These are phyloP conservation scores for Lymantria dispar DNA, from an alignment of 2,888 invertebrate species.

Conservation along the genomic window DNA sequence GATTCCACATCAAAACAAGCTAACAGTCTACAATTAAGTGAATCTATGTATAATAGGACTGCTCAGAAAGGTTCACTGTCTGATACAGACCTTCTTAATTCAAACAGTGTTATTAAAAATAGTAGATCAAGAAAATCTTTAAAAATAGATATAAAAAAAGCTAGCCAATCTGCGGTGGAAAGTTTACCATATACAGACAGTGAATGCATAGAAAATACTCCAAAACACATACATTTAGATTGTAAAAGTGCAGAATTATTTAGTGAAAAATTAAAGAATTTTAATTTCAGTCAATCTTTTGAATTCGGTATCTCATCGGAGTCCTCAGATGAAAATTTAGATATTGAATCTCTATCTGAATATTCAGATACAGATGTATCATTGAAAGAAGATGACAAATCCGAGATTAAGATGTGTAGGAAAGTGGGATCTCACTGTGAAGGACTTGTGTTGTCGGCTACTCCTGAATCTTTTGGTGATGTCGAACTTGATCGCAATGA, in stretches of 20 bases:
- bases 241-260: conserved; percentile 58
- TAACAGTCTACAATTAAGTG: conserved; percentile 47
- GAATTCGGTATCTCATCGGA: conserved; percentile 59
- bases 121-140: conserved; percentile 54
- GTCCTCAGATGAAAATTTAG: conserved; percentile 51
- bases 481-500: conserved; percentile 66
- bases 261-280: conserved; percentile 49
- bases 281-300: conserved; percentile 65
- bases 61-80: conserved; percentile 62
- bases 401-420: conserved; percentile 62
- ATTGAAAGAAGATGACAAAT: conserved; percentile 34
- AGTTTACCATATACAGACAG: conserved; percentile 32
- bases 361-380: conserved; percentile 59
- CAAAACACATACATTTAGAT: conserved; percentile 61
- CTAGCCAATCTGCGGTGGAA: conserved; percentile 54
- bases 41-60: conserved; percentile 49
- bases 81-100: conserved; percentile 59
- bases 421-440: conserved; percentile 47
- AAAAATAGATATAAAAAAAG: conserved; percentile 62
- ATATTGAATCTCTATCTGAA: conserved; percentile 62
- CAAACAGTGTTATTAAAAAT: conserved; percentile 29
- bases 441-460: conserved; percentile 43
- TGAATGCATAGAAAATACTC: conserved; percentile 63
- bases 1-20: conserved; percentile 59
- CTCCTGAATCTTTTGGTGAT: conserved; percentile 67